A percentile compares a stretch with the other conserved stretches of the same genome.
Conservation (phyloP, 2,888 invertebrate species). For the Agonopterix subpropinquella region DNA sequence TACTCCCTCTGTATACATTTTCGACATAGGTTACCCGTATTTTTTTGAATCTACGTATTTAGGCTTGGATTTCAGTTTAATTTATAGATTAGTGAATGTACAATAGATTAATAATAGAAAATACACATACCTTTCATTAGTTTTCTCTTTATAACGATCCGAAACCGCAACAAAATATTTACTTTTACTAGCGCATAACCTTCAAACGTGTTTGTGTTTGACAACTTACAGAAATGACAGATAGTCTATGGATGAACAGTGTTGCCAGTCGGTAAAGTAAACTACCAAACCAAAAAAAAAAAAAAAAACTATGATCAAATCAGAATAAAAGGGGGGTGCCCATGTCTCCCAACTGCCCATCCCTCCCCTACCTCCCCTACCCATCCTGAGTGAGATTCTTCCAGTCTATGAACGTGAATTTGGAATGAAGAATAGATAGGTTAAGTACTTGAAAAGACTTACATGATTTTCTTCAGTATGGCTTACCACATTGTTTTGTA, state of each 20-base stretch:
- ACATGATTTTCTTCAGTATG: no score
- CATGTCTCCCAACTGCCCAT: conserved; percentile 11
- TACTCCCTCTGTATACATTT: no score
- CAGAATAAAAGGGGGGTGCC: conserved; percentile 10
- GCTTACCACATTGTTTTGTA: no score
- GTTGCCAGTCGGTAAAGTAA: conserved; percentile 11
- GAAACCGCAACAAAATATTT: conserved; percentile 7
- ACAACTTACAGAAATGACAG: conserved; percentile 6
- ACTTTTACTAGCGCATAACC: conserved; percentile 3
- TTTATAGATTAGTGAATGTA: conserved; percentile 6
- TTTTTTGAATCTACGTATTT: conserved; percentile 8
- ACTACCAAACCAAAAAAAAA: conserved; percentile 5
- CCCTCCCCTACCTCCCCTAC: conserved; percentile 11
- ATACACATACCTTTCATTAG: conserved; percentile 3
- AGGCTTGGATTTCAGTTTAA: conserved; percentile 6
- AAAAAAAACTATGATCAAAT: no score
- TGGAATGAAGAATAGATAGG: no score
- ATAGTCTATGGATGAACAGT: conserved; percentile 8
- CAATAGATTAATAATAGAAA: conserved; percentile 3
- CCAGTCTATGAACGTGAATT: no score
- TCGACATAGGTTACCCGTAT: conserved; percentile 8
- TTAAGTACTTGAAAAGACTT: no score
- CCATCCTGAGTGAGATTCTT: no score
- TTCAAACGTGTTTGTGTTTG: conserved; percentile 3
- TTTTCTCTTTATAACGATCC: conserved; percentile 4